Conservation (phyloP, 1,140 invertebrate genomes). For the Zaprionus taronus region DNA sequence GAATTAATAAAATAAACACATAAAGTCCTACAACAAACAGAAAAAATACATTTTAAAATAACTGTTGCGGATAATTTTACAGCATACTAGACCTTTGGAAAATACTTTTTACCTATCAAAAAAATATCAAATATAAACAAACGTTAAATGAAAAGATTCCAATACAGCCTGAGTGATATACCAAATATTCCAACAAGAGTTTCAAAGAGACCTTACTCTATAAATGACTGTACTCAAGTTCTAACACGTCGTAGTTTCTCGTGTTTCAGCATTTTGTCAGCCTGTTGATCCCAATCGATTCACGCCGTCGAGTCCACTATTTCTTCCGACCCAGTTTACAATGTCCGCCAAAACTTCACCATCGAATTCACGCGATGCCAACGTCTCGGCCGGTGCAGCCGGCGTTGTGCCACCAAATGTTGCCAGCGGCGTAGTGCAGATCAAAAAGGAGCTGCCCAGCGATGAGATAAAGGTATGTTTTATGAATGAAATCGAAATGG, state of each 20-base stretch:
- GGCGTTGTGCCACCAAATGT: constrained; percentile 47
- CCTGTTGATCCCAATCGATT: constrained; percentile 7
- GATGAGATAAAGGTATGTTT: constrained; percentile 85
- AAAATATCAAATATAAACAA: no score
- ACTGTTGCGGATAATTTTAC: background rate
- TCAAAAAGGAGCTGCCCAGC: constrained; percentile 85
- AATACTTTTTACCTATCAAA: background rate
- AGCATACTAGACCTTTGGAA: background rate
- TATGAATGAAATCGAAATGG: constrained; percentile 48
- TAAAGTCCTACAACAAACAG: background rate
- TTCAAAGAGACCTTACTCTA: background rate
- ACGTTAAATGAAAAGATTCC: background rate
- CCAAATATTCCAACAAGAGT: background rate
- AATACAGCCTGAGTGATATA: background rate
- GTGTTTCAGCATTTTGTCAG: constrained; percentile 45
- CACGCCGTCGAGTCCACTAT: background rate
- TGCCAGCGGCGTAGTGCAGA: constrained; percentile 70
- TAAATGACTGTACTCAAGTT: background rate
- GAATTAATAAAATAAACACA: background rate
- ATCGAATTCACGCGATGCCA: constrained; percentile 67
- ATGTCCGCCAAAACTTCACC: constrained; percentile 80
- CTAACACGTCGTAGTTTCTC: constrained; percentile 20
- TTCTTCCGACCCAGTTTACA: constrained; percentile 32
- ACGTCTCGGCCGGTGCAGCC: constrained; percentile 41
- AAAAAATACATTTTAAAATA: background rate